Base-by-base conservation (phyloP, 2,113 vertebrate species). In the Vireo altiloquus region DNA sequence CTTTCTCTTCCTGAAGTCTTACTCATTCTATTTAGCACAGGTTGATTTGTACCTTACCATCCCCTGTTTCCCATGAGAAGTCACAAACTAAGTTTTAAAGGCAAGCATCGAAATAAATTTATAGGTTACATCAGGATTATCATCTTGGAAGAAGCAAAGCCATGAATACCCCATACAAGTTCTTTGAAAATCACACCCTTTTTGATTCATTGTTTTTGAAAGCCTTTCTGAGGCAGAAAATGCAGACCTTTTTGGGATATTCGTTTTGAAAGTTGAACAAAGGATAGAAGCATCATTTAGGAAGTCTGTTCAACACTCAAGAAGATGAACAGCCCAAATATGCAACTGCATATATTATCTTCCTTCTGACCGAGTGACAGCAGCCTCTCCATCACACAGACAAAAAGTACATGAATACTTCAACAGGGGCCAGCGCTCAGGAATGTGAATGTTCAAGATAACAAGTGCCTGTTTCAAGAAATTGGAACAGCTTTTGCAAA, bases 191-290 rank as follows among this genome's bases (percentile, higher is more conserved):
- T 70, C 53, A 81, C 90, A 22, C 56, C 31, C 14, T 46, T 87
- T 87, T 86, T 92, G 94, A 92, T 87, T 90, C 68, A 81, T 74
- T 90, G 82, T 66, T 82, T 60, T 81, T 84, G 56, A 77, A 92
- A 71, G 22, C 27, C 52, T 92, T 91, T 88, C 82, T 84, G 85
- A 95, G 88, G 61, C 88, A 87, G 90, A 90, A 93, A 94, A 93
- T 27, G 56, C 82, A 78, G 71, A 77, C 37, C 72, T 90, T 22
- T 91, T 68, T 53, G 82, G 56, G 94, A 60, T 92, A 93, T n/a
- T 93, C 13, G 88, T 94, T 94, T 84, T 92, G 82, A 95, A 96
- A 93, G 59, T 28, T 70, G 59, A 86, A 80, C 76, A 89, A 83
- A 90, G 53, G 72, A 68, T 56, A 56, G 63, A 92, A 31, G 60